Evolutionary conservation across 2,888 invertebrate species (phyloP).

Genomic region (Geotrupes spiniger): DNA sequence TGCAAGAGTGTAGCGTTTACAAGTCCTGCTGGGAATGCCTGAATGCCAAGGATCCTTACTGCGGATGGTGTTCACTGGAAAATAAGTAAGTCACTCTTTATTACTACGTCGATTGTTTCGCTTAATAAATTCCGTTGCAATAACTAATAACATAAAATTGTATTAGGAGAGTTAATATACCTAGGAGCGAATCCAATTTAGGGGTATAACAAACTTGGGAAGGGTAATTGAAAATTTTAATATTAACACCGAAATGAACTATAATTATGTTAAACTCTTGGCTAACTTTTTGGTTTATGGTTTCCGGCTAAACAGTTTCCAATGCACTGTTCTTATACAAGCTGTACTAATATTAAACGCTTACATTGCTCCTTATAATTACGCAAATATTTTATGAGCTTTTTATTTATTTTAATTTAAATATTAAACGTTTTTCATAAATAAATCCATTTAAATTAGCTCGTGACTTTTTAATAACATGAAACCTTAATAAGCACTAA

Average conservation of each 20-base stretch:
- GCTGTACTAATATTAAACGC: neutral
- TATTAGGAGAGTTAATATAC: slow-evolving; percentile 27
- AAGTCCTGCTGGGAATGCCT: slow-evolving; percentile 89
- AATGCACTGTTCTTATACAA: slow-evolving; percentile 10
- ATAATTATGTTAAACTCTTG: slow-evolving; percentile 27
- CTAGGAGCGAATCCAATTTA: slow-evolving; percentile 27
- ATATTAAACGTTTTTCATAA: no score
- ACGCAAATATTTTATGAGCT: no score
- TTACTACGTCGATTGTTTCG: neutral
- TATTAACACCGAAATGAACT: slow-evolving; percentile 36
- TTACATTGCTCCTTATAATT: no score
- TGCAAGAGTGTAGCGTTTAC: slow-evolving; percentile 90
- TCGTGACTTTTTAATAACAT: no score
- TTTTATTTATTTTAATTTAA: no score
- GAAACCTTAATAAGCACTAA: no score
- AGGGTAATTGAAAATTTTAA: slow-evolving; percentile 38
- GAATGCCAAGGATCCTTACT: slow-evolving; percentile 93
- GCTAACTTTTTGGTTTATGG: slow-evolving; percentile 33
- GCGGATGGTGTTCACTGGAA: slow-evolving; percentile 96
- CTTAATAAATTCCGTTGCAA: neutral
- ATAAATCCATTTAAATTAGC: no score
- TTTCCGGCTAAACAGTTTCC: slow-evolving; percentile 25
- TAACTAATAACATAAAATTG: slow-evolving; percentile 10
- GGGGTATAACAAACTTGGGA: slow-evolving; percentile 28
- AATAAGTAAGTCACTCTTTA: slow-evolving; percentile 64